Conservation (phyloP, 2,113 vertebrate species). For the Hippocampus comes region DNA sequence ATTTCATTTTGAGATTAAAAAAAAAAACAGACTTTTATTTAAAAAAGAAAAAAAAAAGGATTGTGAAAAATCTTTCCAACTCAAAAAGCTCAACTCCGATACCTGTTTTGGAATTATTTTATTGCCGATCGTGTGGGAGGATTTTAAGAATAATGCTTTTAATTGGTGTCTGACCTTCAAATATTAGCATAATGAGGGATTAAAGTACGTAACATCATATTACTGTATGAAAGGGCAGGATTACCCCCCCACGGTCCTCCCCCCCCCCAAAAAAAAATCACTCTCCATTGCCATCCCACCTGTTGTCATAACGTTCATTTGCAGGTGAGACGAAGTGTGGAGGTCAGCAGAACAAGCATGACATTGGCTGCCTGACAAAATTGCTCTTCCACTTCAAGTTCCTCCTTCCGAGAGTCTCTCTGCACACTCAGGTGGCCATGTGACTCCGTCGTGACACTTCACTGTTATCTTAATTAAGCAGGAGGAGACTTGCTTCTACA, state of each 20-base stretch:
- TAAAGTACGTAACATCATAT: slow-evolving; percentile 12
- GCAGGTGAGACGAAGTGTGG: slow-evolving; percentile 37
- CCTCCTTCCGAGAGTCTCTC: slow-evolving; percentile 10
- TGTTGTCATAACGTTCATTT: slow-evolving; percentile 29
- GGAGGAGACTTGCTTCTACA: slow-evolving; percentile 30
- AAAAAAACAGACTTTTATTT: too few species aligned
- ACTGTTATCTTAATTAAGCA: slow-evolving; percentile 50
- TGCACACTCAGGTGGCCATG: slow-evolving; percentile 26
- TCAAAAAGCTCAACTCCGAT: background rate
- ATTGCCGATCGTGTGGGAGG: too few species aligned
- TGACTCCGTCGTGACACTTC: slow-evolving; percentile 41
- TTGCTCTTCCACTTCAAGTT: slow-evolving; percentile 17
- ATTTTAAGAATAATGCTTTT: too few species aligned
- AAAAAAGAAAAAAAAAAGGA: too few species aligned
- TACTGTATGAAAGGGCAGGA: background rate
- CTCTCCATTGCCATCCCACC: background rate
- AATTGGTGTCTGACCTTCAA: background rate
- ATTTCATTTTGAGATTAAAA: too few species aligned
- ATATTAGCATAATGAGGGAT: slow-evolving; percentile 20
- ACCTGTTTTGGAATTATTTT: background rate
- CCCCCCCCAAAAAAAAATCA: background rate
- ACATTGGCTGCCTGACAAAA: slow-evolving; percentile 41
- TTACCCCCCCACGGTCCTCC: too few species aligned
- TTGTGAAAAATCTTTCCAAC: background rate
- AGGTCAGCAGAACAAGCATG: slow-evolving; percentile 33